Conservation (phyloP, 2,113 vertebrate genomes). For the Dascyllus trimaculatus region DNA sequence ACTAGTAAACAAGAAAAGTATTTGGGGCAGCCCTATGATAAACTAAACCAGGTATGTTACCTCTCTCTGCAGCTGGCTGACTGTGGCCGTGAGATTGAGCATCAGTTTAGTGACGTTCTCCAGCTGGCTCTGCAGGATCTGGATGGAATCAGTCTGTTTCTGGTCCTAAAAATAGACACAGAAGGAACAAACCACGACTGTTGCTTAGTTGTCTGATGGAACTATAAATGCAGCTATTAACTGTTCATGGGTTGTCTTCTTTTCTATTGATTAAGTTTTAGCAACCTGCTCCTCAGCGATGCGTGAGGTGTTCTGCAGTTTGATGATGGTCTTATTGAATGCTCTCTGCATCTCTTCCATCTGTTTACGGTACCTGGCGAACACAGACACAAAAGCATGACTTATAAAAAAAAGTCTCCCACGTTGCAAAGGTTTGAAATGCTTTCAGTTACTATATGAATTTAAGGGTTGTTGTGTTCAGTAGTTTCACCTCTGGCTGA, state of each 20-base stretch:
- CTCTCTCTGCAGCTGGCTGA: conserved; percentile 91
- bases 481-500: conserved; percentile 93
- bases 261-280: neutral
- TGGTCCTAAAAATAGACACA: conserved; percentile 88
- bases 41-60: neutral
- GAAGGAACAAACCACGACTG: neutral
- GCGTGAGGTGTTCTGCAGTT: conserved; percentile 98
- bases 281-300: conserved; percentile 97
- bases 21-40: neutral
- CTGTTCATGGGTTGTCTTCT: neutral
- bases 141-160: conserved; percentile 96
- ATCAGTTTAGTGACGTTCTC: conserved; percentile 93
- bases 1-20: too few species aligned
- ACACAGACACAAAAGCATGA: conserved; percentile 15
- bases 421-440: neutral
- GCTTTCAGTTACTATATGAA: too few species aligned
- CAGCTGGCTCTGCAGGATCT: conserved; percentile 93
- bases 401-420: neutral
- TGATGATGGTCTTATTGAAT: conserved; percentile 99
- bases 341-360: conserved; percentile 99
- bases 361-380: conserved; percentile 95
- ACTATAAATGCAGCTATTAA: fast-evolving
- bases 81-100: conserved; percentile 90
- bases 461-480: neutral
- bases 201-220: neutral